Evolutionary conservation across 1,140 invertebrate species (phyloP).

Genomic region (roundworm (Caenorhabditis elegans)): WBcel235 BX284606.5:5341501-5342000

Average conservation of each 20-base stretch:
- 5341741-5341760: too few species aligned
- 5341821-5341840: too few species aligned
- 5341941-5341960: conserved; percentile 35
- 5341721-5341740: too few species aligned
- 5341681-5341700: too few species aligned
- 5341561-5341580: conserved; percentile 30
- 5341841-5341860: too few species aligned
- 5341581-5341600: neutral
- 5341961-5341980: conserved; percentile 38
- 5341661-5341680: too few species aligned
- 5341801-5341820: too few species aligned
- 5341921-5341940: conserved; percentile 36
- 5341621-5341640: conserved; percentile 39
- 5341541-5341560: conserved; percentile 9
- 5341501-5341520: conserved; percentile 11
- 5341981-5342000: neutral
- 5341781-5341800: too few species aligned
- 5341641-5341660: conserved; percentile 40
- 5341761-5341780: too few species aligned
- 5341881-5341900: conserved; percentile 27
- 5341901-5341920: conserved; percentile 35
- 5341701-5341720: too few species aligned
- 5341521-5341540: neutral
- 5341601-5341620: conserved; percentile 37
- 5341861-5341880: conserved; percentile 16